Evolutionary conservation across 35 echinoderm and acorn worm genomes (phyloP).

Genomic region (Chiridota heheva): DNA sequence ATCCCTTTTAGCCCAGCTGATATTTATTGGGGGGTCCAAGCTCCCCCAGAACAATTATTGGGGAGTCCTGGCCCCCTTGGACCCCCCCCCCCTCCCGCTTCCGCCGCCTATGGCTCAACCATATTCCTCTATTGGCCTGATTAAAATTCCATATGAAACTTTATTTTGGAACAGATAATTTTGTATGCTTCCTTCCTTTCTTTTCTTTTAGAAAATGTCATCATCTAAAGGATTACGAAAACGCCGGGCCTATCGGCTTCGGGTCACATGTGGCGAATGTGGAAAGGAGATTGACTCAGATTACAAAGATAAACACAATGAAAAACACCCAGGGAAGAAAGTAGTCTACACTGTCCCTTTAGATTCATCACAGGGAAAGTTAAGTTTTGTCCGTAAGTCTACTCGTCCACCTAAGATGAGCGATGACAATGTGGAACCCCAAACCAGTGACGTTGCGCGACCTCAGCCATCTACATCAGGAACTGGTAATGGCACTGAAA

Average conservation of each 20-base stretch:
- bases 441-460: conserved; percentile 14
- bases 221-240: conserved; percentile 15
- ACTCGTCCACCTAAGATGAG: conserved; percentile 14
- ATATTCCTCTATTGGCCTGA: conserved; percentile 12
- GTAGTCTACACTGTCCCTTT: conserved; percentile 22
- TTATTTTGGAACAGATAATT: background rate
- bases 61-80: too few relatives aligned
- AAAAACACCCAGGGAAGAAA: conserved; percentile 20
- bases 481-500: conserved; percentile 1
- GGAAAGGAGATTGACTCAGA: conserved; percentile 35
- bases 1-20: too few relatives aligned
- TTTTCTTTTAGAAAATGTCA: conserved; percentile 28
- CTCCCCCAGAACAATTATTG: too few relatives aligned
- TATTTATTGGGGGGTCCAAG: too few relatives aligned
- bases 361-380: conserved; percentile 18
- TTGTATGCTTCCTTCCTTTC: conserved; percentile 1
- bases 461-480: background rate
- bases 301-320: conserved; percentile 34
- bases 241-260: conserved; percentile 12
- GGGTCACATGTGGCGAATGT: conserved; percentile 23
- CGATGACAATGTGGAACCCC: conserved; percentile 12
- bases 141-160: conserved; percentile 16
- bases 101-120: too few relatives aligned
- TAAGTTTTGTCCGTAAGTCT: conserved; percentile 22
- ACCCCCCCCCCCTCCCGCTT: too few relatives aligned